Base-by-base conservation (phyloP, 2,888 invertebrate genomes). In the Tachina fera region DNA sequence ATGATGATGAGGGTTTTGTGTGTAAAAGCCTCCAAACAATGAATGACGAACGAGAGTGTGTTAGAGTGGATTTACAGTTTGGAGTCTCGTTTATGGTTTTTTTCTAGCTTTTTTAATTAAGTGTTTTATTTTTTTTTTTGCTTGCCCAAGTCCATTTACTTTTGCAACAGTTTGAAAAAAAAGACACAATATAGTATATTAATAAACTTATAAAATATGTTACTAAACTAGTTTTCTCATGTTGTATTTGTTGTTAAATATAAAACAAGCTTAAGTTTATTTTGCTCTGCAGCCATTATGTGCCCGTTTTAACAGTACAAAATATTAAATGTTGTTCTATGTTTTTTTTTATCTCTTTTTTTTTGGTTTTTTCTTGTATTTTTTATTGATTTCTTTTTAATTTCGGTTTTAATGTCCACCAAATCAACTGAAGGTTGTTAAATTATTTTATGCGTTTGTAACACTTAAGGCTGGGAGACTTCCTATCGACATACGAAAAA, bases 181-280 rank as follows among this genome's bases (percentile, higher is more conserved):
- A 8, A 51, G 53, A 9, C 45, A 56, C 51, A 41, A 45, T n/a
- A 65, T 51, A 72, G 2, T 31, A 31, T 31, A 31, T 53, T 63
- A 74, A 83, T 43, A 79, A 63, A 79, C 58, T 70, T 70, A 75
- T 70, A 63, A 71, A 61, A 75, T 72, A 68, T 65, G 47, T 74
- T 80, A 31, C 41, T 19, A 76, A 81, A 79, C 82, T 79, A 76
- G 65, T 85, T 76, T 67, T 63, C 10, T 58, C 74, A 74, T 31
- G 6, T 31, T 81, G 76, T 81, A 74, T 76, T 86, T 83, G 60
- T 82, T 45, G 49, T 58, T 74, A 72, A 31, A 31, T 1, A 53
- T 63, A 77, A 81, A 63, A 84, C 39, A 41, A 58, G 74, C 11
- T 81, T 67, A 43, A 45, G 16, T 60, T 78, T 31, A 49, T 39